Evolutionary conservation across 2,113 vertebrate genomes (phyloP).

Genomic region (Neodontobutis hainanensis): DNA sequence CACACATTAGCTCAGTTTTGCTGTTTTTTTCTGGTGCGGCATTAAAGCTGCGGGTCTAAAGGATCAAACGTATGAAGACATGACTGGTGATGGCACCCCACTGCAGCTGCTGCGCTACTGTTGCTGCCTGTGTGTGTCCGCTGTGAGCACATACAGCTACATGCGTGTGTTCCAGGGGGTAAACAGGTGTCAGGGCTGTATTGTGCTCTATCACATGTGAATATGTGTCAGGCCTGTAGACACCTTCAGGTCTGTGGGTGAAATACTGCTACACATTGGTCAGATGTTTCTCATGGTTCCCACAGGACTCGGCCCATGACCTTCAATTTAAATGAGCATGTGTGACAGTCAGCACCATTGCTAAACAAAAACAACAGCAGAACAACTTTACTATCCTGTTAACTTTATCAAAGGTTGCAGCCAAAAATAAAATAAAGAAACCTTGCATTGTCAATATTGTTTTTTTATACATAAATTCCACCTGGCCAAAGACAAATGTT

Average conservation of each 20-base stretch:
- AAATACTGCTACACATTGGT: constrained; percentile 30
- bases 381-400: background rate
- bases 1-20: constrained; percentile 83
- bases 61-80: constrained; percentile 77
- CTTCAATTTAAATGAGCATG: background rate
- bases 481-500: too few relatives aligned
- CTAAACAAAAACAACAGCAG: background rate
- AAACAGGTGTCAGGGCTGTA: constrained; percentile 53
- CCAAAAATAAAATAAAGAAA: background rate
- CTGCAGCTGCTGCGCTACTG: constrained; percentile 68
- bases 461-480: too few relatives aligned
- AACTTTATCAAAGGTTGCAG: background rate
- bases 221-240: constrained; percentile 33
- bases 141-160: constrained; percentile 10
- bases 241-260: constrained; percentile 24
- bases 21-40: constrained; percentile 72
- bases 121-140: constrained; percentile 34
- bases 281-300: constrained; percentile 54
- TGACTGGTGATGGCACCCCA: constrained; percentile 65
- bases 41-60: constrained; percentile 64
- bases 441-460: too few relatives aligned
- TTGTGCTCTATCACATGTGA: constrained; percentile 12
- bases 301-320: constrained; percentile 28
- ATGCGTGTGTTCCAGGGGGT: constrained; percentile 20
- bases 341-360: background rate